Conservation (phyloP, 2,888 invertebrate species). For the Psococerastis gibbosa region DNA sequence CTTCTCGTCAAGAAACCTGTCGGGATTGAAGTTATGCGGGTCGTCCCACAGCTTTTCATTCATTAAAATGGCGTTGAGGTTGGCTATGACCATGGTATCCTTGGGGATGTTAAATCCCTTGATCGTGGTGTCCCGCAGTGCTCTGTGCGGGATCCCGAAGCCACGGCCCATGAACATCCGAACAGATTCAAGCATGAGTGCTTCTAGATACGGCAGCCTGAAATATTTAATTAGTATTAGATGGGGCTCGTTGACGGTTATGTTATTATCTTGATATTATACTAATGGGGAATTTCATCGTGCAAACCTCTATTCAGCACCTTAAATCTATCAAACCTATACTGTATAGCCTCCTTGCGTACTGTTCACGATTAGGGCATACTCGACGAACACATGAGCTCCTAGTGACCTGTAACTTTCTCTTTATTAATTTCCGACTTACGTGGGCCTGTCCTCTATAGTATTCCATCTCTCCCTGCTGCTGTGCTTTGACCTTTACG, state of each 20-base stretch:
- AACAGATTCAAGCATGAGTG: conserved; percentile 54
- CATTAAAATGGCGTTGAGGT: conserved; percentile 53
- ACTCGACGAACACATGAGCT: too few species aligned
- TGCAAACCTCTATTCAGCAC: too few species aligned
- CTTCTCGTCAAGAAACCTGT: conserved; percentile 42
- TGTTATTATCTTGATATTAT: too few species aligned
- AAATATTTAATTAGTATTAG: too few species aligned
- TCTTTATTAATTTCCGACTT: too few species aligned
- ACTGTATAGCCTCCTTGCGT: too few species aligned
- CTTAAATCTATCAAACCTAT: too few species aligned
- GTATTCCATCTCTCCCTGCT: conserved; percentile 44
- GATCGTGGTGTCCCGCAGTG: conserved; percentile 47
- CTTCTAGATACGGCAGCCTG: conserved; percentile 66
- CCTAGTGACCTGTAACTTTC: too few species aligned
- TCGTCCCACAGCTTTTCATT: conserved; percentile 45
- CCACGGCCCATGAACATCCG: conserved; percentile 64
- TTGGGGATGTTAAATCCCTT: conserved; percentile 58
- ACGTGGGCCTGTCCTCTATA: conserved; percentile 51
- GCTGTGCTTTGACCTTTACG: conserved; percentile 53
- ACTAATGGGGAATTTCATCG: too few species aligned
- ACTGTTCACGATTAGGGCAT: too few species aligned
- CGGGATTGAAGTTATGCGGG: conserved; percentile 52
- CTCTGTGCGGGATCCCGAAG: conserved; percentile 62
- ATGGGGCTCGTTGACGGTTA: too few species aligned
- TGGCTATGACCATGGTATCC: conserved; percentile 62